A percentile compares a stretch with the other conserved stretches of the same genome.
These are phyloP conservation scores for Pygathrix nemaeus DNA, from an alignment of 2,113 vertebrate species.

Conservation along the genomic window DNA sequence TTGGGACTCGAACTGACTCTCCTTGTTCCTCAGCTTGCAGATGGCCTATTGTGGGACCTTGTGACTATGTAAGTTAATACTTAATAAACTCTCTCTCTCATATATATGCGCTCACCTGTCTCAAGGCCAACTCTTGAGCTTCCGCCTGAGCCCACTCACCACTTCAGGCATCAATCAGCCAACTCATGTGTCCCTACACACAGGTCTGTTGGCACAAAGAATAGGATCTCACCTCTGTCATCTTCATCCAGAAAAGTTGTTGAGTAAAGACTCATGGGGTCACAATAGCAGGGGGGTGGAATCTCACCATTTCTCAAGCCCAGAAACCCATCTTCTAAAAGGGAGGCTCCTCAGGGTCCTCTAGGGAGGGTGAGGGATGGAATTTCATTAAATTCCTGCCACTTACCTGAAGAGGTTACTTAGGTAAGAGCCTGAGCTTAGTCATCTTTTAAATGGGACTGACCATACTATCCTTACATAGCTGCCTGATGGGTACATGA, in stretches of 20 bases:
- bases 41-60: too few species aligned
- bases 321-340: neutral
- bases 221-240: neutral
- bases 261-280: neutral
- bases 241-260: neutral
- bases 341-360: neutral
- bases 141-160: neutral
- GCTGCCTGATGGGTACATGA: neutral
- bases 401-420: neutral
- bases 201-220: neutral
- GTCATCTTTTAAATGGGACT: neutral
- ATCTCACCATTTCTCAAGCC: neutral
- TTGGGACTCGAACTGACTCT: too few species aligned
- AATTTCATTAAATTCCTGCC: neutral
- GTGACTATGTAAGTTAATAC: too few species aligned
- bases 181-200: neutral
- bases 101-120: neutral
- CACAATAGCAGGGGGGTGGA: neutral
- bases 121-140: neutral
- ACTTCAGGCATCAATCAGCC: neutral
- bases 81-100: too few species aligned
- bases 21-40: too few species aligned
- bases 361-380: neutral
- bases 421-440: neutral
- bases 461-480: neutral